phyloP scores from a whole-genome alignment of 2,113 vertebrate species.

The Syngnathus floridae region DNA sequence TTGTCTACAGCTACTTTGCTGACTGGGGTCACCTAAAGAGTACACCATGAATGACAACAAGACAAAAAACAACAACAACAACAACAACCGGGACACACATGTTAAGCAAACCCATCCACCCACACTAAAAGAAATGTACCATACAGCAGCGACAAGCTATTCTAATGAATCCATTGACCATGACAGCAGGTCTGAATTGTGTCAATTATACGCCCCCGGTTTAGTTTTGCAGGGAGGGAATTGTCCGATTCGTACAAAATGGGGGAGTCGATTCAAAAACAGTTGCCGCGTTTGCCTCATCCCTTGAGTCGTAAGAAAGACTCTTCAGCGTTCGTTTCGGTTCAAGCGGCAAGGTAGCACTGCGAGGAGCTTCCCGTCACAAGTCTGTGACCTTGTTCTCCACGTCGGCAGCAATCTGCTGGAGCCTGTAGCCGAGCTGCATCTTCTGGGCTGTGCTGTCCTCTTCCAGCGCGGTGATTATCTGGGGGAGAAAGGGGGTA shows the following conservation, averaged over 20 bases:
- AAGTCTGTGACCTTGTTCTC: conserved; percentile 98
- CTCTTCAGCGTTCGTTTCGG: neutral
- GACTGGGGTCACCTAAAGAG: neutral
- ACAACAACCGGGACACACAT: neutral
- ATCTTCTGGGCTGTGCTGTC: conserved; percentile 94
- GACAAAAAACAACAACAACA: neutral
- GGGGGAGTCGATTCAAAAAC: neutral
- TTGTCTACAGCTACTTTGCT: neutral
- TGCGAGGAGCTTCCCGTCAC: conserved; percentile 62
- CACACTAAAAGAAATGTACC: neutral
- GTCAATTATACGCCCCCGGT: neutral
- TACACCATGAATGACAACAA: neutral
- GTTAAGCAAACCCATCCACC: neutral
- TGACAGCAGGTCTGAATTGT: neutral
- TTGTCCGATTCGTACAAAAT: neutral
- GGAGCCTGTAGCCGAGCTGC: conserved; percentile 94
- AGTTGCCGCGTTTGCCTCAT: neutral
- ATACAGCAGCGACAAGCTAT: conserved; percentile 26
- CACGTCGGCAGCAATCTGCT: conserved; percentile 94
- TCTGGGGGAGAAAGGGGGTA: conserved; percentile 66
- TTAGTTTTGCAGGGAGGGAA: neutral
- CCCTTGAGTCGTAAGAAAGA: neutral
- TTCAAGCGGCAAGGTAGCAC: conserved; percentile 4
- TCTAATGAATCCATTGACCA: neutral
- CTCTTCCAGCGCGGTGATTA: conserved; percentile 92